Evolutionary conservation across 2,797 vertebrate species (phyloP).

Genomic region (Lagocephalus sceleratus): DNA sequence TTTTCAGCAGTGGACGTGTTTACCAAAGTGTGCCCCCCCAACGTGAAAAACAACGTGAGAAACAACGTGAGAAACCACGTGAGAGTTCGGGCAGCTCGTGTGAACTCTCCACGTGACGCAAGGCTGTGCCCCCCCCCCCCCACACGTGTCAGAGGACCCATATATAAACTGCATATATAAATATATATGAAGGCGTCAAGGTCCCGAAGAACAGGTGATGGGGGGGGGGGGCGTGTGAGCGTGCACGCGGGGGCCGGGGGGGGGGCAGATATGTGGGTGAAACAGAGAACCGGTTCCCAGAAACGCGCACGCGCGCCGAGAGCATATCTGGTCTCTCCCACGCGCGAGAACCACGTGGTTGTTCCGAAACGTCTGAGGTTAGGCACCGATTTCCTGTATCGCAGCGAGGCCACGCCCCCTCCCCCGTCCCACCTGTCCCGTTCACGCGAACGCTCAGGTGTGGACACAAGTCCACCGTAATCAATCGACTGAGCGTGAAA

Average conservation of each 20-base stretch:
- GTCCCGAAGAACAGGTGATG: constrained; percentile 73
- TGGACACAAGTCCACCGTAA: too few species aligned
- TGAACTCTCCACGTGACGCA: constrained; percentile 58
- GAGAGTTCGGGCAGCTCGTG: constrained; percentile 72
- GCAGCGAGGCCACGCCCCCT: too few species aligned
- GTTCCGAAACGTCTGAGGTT: neutral
- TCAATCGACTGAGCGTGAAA: too few species aligned
- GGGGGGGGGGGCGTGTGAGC: constrained; percentile 16
- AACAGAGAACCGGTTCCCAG: constrained; percentile 74
- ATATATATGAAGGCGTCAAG: too few species aligned
- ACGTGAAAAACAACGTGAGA: constrained; percentile 12
- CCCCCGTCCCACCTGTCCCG: too few species aligned
- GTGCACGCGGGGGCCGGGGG: neutral
- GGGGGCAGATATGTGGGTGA: constrained; percentile 59
- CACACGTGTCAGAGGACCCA: constrained; percentile 6
- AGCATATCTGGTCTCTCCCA: neutral
- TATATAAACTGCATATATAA: too few species aligned
- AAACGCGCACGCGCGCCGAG: constrained; percentile 28
- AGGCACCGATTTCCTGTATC: neutral
- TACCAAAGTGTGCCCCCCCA: neutral
- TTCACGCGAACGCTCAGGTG: too few species aligned
- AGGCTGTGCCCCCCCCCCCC: constrained; percentile 67
- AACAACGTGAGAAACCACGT: constrained; percentile 27
- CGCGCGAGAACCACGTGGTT: neutral
- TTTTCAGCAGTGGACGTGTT: neutral